These are phyloP conservation scores for Phalloptychus januarius DNA, from an alignment of 2,797 vertebrate species.

Conservation along the genomic window DNA sequence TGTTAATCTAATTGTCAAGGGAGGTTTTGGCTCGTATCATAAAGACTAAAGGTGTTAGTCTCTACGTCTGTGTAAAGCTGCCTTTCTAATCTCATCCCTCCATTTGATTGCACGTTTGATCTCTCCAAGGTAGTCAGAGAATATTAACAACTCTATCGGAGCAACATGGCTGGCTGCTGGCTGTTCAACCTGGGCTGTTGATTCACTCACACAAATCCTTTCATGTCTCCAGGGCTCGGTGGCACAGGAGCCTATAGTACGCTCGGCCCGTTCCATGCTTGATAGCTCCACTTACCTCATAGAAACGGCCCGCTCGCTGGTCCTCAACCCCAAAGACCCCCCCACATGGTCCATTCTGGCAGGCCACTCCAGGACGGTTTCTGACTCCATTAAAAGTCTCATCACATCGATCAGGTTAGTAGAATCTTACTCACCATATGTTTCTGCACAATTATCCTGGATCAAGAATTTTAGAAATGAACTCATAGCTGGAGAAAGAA, in stretches of 20 bases:
- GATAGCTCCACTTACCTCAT: constrained; percentile 94
- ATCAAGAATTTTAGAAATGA: constrained; percentile 15
- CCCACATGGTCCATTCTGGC: constrained; percentile 96
- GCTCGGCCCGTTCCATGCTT: constrained; percentile 94
- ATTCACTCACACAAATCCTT: constrained; percentile 39
- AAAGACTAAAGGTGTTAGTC: constrained; percentile 73
- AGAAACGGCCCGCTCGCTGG: constrained; percentile 92
- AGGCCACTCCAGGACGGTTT: constrained; percentile 94
- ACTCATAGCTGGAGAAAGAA: constrained; percentile 16
- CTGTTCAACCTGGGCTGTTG: constrained; percentile 43
- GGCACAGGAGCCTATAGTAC: constrained; percentile 94
- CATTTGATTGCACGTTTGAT: constrained; percentile 70
- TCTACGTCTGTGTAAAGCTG: constrained; percentile 62
- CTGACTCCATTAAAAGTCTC: constrained; percentile 98
- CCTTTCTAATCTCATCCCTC: constrained; percentile 68
- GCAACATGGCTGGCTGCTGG: constrained; percentile 23
- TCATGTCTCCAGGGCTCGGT: constrained; percentile 85
- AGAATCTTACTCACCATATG: constrained; percentile 24
- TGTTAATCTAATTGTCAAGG: constrained; percentile 78
- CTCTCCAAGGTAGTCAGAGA: constrained; percentile 57
- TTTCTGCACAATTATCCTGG: constrained; percentile 39
- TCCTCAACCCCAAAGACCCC: constrained; percentile 97
- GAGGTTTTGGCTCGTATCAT: constrained; percentile 68
- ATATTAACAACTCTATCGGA: constrained; percentile 63
- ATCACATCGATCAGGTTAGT: constrained; percentile 97